Base-by-base conservation (phyloP, 35 echinoderm and acorn worm species). In the Strongylocentrotus purpuratus region DNA sequence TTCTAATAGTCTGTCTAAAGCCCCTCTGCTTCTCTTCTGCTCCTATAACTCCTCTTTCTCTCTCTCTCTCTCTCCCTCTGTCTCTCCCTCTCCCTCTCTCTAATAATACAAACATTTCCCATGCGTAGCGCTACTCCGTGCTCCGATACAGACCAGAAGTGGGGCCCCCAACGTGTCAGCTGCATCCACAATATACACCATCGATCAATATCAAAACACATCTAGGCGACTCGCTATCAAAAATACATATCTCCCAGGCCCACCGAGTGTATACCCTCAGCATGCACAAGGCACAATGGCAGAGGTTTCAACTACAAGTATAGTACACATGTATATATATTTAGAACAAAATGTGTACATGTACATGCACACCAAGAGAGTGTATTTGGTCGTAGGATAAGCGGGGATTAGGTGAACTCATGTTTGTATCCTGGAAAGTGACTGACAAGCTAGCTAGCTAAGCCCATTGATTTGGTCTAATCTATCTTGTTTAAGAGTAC, bases 121-220 rank as follows among this genome's bases (percentile, higher is more conserved):
- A 78, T 78, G 65, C 65, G 65, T 78, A 78, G 65, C 65, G 65
- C 65, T n/a, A 78, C 25, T 78, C 65, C 22, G 65, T 78, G 65
- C 65, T 78, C 65, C 20, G 28, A 78, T 78, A 78, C 65, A 78
- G 65, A 78, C 65, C 65, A 78, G 65, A 78, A 78, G 65, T 78
- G 65, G 65, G 65, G 65, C 65, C 65, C 61, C 65, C 65, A 9
- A 78, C 65, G 65, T 78, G 65, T 78, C 65, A 78, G 65, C 65
- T 78, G 65, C 65, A 78, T 78, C 65, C 65, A 78, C 65, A 78
- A 78, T 78, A n/a, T 78, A 78, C 28, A 78, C 65, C 65, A 78
- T 78, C 65, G 65, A 78, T 78, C 65, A 78, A 78, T 78, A 78
- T 78, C 65, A 78, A 78, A 78, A 78, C 65, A 78, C 65, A 78